A percentile compares a stretch with the other conserved stretches of the same genome.
phyloP scores from a whole-genome alignment of 2,113 vertebrate genomes.

The Callaeas wilsoni region DNA sequence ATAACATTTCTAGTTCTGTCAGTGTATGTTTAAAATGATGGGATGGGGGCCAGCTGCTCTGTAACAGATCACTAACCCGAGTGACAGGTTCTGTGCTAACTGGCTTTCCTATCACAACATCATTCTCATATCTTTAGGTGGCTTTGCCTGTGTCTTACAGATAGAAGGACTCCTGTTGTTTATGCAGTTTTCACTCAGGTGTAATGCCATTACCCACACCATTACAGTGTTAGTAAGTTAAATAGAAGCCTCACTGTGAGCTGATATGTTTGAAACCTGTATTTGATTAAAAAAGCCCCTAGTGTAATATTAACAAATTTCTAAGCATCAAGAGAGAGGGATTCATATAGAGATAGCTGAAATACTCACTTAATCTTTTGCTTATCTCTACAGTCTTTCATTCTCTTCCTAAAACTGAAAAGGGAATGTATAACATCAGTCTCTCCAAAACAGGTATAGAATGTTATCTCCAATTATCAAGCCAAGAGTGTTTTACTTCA shows the following conservation, averaged over 20 bases:
- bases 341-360: neutral
- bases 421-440: neutral
- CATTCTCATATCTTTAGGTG: neutral
- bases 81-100: neutral
- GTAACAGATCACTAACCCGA: neutral
- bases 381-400: neutral
- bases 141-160: neutral
- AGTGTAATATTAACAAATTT: neutral
- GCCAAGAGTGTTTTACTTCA: neutral
- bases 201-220: neutral
- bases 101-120: neutral
- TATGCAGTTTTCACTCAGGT: neutral
- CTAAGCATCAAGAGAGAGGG: neutral
- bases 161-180: neutral
- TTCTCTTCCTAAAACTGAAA: neutral
- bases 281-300: neutral
- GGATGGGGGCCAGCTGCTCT: neutral
- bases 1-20: neutral
- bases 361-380: neutral
- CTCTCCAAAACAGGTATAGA: neutral
- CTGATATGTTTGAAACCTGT: fast-evolving
- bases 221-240: neutral
- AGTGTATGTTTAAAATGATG: neutral
- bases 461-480: neutral
- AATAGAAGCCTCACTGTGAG: neutral